phyloP scores from a whole-genome alignment of 2,888 invertebrate genomes.

The Pristionchus mayeri region DNA sequence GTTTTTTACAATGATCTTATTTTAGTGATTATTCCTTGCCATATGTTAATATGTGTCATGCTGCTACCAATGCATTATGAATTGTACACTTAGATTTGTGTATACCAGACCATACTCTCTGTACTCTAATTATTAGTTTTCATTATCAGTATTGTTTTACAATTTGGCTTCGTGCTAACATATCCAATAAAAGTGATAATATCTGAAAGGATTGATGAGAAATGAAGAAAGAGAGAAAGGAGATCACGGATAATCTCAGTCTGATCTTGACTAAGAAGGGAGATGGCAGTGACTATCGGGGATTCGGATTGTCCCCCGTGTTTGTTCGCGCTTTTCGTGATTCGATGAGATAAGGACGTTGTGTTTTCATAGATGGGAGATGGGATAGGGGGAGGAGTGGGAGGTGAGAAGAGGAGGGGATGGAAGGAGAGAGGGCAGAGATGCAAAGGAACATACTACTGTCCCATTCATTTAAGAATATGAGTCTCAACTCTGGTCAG shows the following conservation, averaged over 20 bases:
- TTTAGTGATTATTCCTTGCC: background rate
- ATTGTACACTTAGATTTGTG: too few species aligned
- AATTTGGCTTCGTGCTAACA: constrained; percentile 11
- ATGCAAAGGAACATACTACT: constrained; percentile 23
- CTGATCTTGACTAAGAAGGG: background rate
- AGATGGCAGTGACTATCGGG: background rate
- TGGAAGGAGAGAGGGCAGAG: constrained; percentile 8
- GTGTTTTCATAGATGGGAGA: constrained; percentile 49
- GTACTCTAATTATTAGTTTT: too few species aligned
- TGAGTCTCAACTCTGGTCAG: constrained; percentile 36
- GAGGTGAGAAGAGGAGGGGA: background rate
- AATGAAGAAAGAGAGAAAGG: constrained; percentile 8
- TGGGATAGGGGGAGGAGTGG: constrained; percentile 36
- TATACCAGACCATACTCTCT: too few species aligned
- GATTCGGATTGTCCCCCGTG: constrained; percentile 9
- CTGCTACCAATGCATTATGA: background rate
- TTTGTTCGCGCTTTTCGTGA: constrained; percentile 47
- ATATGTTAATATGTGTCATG: background rate
- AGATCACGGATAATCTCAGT: background rate
- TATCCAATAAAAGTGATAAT: constrained; percentile 28
- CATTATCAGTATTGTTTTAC: too few species aligned
- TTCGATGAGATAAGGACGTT: constrained; percentile 43
- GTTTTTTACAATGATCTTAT: background rate
- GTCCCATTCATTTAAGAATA: constrained; percentile 38
- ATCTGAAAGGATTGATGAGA: background rate